These are phyloP conservation scores for Amphiprion percula DNA, from an alignment of 2,113 vertebrate genomes.

Conservation along the genomic window DNA sequence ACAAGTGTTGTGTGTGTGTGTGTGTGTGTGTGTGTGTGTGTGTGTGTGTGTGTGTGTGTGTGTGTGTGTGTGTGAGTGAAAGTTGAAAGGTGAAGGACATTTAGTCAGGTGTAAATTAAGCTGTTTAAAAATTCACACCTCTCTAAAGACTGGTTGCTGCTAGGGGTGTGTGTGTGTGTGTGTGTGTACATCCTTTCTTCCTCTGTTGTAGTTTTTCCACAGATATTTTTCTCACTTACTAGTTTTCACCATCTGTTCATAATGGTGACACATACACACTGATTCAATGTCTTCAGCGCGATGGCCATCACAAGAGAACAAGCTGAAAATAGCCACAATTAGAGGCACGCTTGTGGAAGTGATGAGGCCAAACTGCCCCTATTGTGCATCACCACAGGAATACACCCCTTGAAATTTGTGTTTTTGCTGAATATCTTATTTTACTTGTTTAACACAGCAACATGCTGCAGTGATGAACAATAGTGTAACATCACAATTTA, in stretches of 20 bases:
- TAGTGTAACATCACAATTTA: too few species aligned
- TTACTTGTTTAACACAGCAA: too few species aligned
- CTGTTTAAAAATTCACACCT: constrained; percentile 71
- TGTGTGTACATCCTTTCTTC: background rate
- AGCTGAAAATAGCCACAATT: constrained; percentile 11
- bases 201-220: background rate
- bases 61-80: constrained; percentile 9
- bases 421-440: too few species aligned
- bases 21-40: constrained; percentile 24
- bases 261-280: constrained; percentile 1
- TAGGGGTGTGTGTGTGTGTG: background rate
- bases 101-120: constrained; percentile 77
- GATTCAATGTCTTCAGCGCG: background rate
- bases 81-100: constrained; percentile 71
- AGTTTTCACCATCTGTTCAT: constrained; percentile 9
- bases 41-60: constrained; percentile 8
- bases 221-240: background rate
- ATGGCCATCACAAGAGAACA: background rate
- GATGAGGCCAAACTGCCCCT: background rate
- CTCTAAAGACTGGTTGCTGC: constrained; percentile 55
- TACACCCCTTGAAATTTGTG: too few species aligned
- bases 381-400: background rate
- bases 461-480: too few species aligned
- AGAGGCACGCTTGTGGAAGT: background rate
- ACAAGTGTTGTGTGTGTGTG: constrained; percentile 20